Evolutionary conservation across 2,113 vertebrate species (phyloP), one percentile per base, ranked within the genome.

Genomic region (Gymnobelideus leadbeateri): DNA sequence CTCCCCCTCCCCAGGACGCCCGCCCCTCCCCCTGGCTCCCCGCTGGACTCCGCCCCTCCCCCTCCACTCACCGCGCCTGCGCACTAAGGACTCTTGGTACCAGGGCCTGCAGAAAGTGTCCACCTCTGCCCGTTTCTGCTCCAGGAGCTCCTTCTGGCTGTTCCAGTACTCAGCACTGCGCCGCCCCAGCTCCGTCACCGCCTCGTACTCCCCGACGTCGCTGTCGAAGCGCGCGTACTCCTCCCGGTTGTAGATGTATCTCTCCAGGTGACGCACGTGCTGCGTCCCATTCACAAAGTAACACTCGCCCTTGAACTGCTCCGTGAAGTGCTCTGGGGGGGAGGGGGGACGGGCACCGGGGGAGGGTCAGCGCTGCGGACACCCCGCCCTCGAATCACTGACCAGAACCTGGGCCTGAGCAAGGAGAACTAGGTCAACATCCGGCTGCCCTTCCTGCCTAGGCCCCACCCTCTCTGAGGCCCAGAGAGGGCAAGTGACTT

Each of bases 231-330:
- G 68, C n/a, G 8, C 0, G 3, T 0, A 2, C 16, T 84, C 68
- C n/a, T 43, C 37, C 16, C n/a, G 16, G 68, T 84, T 43, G 37
- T 23, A 0, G 68, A 84, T 43, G 68, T 43, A 0, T 84, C n/a
- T 43, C 1, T 8, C 1, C 68, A 84, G 7, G 8, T 0, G 3
- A 16, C 19, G 5, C 68, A 84, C 19, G 16, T 8, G 68, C 68
- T 84, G 5, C 5, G 6, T 84, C 37, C n/a, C n/a, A 7, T 84
- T 84, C 37, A 7, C 37, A 8, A 43, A 43, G 68, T 43, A 2
- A 23, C 19, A 43, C 19, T 84, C 68, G 2, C 1, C 0, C 28
- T 37, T 68, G 0, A 1, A 0, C 3, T 37, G 12, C 61, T 16
- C 3, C 0, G 2, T 43, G 68, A 43, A 84, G n/a, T 43, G n/a